Evolutionary conservation across 2,797 vertebrate species (phyloP).

Genomic region (Micropoecilia bifurca): DNA sequence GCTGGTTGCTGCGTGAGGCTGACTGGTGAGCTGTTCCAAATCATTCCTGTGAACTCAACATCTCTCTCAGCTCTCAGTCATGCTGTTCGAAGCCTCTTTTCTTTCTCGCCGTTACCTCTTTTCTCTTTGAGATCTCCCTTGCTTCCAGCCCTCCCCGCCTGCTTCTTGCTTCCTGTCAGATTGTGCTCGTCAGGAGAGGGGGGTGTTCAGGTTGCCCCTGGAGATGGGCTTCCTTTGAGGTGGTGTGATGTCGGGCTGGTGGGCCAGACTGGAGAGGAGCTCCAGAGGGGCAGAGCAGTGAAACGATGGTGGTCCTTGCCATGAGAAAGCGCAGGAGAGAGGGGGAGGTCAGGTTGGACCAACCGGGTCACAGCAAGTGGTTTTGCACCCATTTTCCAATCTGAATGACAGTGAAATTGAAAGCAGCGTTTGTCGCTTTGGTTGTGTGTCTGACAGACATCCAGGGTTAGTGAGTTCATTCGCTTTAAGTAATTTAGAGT

Average conservation of each 20-base stretch:
- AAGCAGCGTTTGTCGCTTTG: not conserved
- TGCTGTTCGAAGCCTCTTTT: constrained; percentile 33
- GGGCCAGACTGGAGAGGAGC: constrained; percentile 44
- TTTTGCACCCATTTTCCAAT: constrained; percentile 22
- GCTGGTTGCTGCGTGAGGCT: constrained; percentile 33
- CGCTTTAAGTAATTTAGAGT: not conserved
- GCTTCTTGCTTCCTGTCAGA: constrained; percentile 63
- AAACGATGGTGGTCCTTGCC: constrained; percentile 25
- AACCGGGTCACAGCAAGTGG: constrained; percentile 22
- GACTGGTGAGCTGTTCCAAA: constrained; percentile 30
- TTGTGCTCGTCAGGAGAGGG: constrained; percentile 46
- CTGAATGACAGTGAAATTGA: constrained; percentile 28
- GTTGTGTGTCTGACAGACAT: constrained; percentile 8
- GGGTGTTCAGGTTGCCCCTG: constrained; percentile 65
- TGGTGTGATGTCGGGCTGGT: constrained; percentile 63
- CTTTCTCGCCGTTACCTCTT: constrained; percentile 36
- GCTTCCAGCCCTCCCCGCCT: constrained; percentile 43
- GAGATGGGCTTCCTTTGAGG: constrained; percentile 71
- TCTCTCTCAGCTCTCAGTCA: constrained; percentile 49
- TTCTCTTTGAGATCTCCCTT: constrained; percentile 34
- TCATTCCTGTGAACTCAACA: constrained; percentile 39
- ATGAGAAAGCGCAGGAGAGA: constrained; percentile 41
- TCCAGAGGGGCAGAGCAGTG: constrained; percentile 24
- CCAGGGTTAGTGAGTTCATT: constrained; percentile 14
- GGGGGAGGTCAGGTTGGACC: constrained; percentile 29